A percentile compares a stretch with the other conserved stretches of the same genome.
phyloP scores from a whole-genome alignment of 2,797 vertebrate genomes.

The Phoxinus dragarum region DNA sequence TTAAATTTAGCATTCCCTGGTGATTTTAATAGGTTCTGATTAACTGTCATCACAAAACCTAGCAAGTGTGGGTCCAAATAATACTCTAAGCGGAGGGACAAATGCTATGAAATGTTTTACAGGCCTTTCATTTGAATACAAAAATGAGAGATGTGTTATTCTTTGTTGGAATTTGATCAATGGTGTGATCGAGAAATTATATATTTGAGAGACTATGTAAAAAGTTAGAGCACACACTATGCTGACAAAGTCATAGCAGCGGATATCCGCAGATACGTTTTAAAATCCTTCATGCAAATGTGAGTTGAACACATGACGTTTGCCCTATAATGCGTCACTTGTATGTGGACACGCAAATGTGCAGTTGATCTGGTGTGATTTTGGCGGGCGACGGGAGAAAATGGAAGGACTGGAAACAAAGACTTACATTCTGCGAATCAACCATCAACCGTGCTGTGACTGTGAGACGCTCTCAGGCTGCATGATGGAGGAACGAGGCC shows the following conservation, averaged over 20 bases:
- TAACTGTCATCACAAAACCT: constrained; percentile 52
- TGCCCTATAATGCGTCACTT: constrained; percentile 48
- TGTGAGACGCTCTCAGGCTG: not conserved
- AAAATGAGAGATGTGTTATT: constrained; percentile 55
- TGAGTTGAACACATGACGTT: constrained; percentile 26
- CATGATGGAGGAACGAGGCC: not conserved
- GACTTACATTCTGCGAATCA: constrained; percentile 54
- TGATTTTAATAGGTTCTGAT: constrained; percentile 59
- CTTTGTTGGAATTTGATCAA: constrained; percentile 55
- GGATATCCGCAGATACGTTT: not conserved
- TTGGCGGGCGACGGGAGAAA: constrained; percentile 24
- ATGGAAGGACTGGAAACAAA: constrained; percentile 52
- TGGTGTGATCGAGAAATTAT: constrained; percentile 14
- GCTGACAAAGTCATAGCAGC: constrained; percentile 3
- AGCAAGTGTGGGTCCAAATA: constrained; percentile 46
- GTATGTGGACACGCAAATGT: constrained; percentile 35
- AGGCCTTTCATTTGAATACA: constrained; percentile 54
- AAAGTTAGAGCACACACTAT: constrained; percentile 27
- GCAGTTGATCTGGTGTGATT: constrained; percentile 46
- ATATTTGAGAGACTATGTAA: constrained; percentile 30
- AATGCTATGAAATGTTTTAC: constrained; percentile 54
- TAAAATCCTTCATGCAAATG: constrained; percentile 35
- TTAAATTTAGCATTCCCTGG: constrained; percentile 40
- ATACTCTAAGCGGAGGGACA: constrained; percentile 45
- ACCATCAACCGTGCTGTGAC: constrained; percentile 19